A percentile compares a stretch with the other conserved stretches of the same genome.
phyloP scores from a whole-genome alignment of 1,140 invertebrate species.

The Coptotermes formosanus region DNA sequence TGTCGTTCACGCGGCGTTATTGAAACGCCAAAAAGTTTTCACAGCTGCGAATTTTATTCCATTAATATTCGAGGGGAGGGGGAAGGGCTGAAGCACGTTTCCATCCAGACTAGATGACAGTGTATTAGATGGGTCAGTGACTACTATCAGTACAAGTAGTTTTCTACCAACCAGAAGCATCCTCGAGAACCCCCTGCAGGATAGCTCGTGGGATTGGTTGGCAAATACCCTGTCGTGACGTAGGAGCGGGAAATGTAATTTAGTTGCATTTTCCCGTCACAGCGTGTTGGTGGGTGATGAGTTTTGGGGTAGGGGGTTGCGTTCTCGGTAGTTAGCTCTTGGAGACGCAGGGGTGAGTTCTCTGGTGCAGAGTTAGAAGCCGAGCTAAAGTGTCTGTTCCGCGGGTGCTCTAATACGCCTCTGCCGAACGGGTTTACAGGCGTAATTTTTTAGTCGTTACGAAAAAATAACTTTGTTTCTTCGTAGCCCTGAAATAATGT shows the following conservation, averaged over 20 bases:
- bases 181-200: not conserved
- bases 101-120: not conserved
- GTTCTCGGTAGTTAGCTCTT: not conserved
- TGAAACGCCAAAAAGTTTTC: not conserved
- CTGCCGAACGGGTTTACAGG: no score
- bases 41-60: not conserved
- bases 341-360: not conserved
- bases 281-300: slow-evolving; percentile 21
- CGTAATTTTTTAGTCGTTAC: no score
- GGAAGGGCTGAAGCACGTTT: not conserved
- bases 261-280: slow-evolving; percentile 31
- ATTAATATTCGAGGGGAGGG: not conserved
- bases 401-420: no score
- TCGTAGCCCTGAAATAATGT: no score
- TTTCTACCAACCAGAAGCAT: slow-evolving; percentile 19
- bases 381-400: not conserved
- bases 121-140: not conserved
- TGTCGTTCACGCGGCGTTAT: not conserved
- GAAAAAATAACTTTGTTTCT: no score
- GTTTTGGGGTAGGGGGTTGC: not conserved
- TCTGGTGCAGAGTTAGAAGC: not conserved
- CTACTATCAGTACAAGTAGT: not conserved
- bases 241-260: slow-evolving; percentile 34
- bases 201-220: slow-evolving; percentile 21
- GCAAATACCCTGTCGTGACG: slow-evolving; percentile 26